Conservation (phyloP, 2,113 vertebrate genomes). For the Colaptes auratus region DNA sequence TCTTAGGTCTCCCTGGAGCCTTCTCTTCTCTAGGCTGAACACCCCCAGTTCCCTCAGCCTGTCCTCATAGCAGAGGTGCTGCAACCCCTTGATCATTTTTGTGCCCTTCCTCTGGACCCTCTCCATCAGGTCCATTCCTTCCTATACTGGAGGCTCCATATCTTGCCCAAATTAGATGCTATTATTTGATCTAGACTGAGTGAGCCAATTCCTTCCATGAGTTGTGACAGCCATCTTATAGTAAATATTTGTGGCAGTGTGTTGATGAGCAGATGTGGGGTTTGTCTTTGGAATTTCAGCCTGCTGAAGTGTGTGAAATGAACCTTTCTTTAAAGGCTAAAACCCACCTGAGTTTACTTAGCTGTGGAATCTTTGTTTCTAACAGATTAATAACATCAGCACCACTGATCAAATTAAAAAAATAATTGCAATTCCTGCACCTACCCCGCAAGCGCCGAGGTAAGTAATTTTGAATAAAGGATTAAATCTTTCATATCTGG, state of each 20-base stretch:
- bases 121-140: too few species aligned
- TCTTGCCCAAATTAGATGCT: neutral
- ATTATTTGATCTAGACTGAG: neutral
- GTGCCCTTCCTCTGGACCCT: too few species aligned
- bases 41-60: too few species aligned
- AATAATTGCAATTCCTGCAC: conserved; percentile 9
- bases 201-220: neutral
- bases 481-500: neutral
- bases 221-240: neutral
- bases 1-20: too few species aligned
- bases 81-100: too few species aligned
- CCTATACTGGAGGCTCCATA: too few species aligned
- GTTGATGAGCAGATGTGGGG: neutral
- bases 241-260: neutral
- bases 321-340: neutral
- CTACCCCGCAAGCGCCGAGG: neutral
- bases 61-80: too few species aligned
- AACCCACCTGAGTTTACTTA: neutral
- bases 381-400: conserved; percentile 46
- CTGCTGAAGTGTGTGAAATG: neutral
- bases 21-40: too few species aligned
- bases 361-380: neutral
- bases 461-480: neutral
- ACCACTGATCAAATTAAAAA: neutral
- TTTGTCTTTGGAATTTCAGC: neutral